Conservation (phyloP, 2,888 invertebrate genomes). For the Lycia hirtaria region DNA sequence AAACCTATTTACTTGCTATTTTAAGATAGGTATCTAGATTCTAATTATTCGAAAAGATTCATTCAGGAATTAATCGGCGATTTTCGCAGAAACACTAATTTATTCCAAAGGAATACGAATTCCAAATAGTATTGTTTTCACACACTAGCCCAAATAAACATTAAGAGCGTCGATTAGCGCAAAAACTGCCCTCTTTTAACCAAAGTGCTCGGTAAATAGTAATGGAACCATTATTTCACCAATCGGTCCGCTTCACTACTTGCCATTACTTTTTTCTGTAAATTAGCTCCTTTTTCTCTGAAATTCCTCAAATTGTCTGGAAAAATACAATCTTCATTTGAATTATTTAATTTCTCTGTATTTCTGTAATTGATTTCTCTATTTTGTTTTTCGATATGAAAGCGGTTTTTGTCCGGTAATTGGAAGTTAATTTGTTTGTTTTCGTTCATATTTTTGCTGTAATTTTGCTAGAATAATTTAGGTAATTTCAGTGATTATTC, state of each 20-base stretch:
- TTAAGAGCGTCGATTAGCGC: slow-evolving; percentile 34
- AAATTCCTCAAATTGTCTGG: neutral
- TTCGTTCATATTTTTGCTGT: neutral
- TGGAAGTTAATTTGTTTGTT: slow-evolving; percentile 3
- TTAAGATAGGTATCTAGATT: neutral
- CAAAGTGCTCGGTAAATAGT: slow-evolving; percentile 38
- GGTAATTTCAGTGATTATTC: neutral
- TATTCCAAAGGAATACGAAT: slow-evolving; percentile 20
- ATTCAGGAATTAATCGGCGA: neutral
- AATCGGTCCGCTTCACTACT: slow-evolving; percentile 28
- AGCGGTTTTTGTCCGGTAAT: neutral
- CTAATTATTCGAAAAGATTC: neutral
- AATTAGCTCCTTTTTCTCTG: slow-evolving; percentile 7
- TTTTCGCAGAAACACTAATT: slow-evolving; percentile 5
- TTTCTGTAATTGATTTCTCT: neutral
- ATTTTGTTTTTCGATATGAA: neutral
- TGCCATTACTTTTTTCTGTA: slow-evolving; percentile 8
- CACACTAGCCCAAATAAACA: slow-evolving; percentile 22
- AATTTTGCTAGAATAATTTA: neutral
- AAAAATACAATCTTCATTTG: neutral
- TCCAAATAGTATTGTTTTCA: slow-evolving; percentile 12
- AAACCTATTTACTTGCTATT: too few relatives aligned
- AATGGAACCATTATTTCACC: slow-evolving; percentile 37
- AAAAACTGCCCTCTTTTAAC: slow-evolving; percentile 36
- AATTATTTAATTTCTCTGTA: neutral